phyloP scores from a whole-genome alignment of 2,113 vertebrate genomes.

The Alligator mississippiensis region DNA sequence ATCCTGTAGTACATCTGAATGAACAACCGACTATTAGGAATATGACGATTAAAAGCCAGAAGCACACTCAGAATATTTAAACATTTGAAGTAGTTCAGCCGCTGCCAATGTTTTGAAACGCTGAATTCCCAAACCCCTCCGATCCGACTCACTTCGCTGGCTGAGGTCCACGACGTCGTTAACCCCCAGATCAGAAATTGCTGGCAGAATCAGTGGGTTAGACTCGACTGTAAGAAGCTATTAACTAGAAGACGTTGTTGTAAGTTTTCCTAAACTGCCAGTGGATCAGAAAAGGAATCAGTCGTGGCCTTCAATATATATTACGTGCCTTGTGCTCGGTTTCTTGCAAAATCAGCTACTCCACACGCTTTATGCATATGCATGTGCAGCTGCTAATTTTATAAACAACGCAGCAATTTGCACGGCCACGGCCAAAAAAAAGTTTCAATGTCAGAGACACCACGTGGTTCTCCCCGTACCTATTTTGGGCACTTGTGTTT shows the following conservation, averaged over 20 bases:
- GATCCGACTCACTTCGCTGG: background rate
- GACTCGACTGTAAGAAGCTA: constrained; percentile 28
- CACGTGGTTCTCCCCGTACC: background rate
- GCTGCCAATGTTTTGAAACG: constrained; percentile 11
- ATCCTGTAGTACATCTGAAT: constrained; percentile 33
- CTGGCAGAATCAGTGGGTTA: background rate
- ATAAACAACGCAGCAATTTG: constrained; percentile 5
- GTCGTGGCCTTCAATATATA: background rate
- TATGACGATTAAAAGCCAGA: constrained; percentile 37
- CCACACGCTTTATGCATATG: constrained; percentile 43
- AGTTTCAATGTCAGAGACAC: background rate
- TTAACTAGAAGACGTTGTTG: background rate
- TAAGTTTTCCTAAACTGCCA: background rate
- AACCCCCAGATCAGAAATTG: background rate
- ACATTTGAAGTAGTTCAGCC: constrained; percentile 4
- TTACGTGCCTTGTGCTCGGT: background rate
- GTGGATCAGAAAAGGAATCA: constrained; percentile 25
- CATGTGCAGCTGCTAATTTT: constrained; percentile 53
- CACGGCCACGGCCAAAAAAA: background rate
- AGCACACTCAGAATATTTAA: constrained; percentile 37
- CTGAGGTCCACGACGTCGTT: background rate
- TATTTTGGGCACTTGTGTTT: background rate
- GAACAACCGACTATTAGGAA: constrained; percentile 41
- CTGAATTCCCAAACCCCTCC: background rate
- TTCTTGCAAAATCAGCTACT: constrained; percentile 3